A percentile compares a stretch with the other conserved stretches of the same genome.
These are phyloP conservation scores for Actenoides hombroni DNA, from an alignment of 2,113 vertebrate species.

Conservation along the genomic window DNA sequence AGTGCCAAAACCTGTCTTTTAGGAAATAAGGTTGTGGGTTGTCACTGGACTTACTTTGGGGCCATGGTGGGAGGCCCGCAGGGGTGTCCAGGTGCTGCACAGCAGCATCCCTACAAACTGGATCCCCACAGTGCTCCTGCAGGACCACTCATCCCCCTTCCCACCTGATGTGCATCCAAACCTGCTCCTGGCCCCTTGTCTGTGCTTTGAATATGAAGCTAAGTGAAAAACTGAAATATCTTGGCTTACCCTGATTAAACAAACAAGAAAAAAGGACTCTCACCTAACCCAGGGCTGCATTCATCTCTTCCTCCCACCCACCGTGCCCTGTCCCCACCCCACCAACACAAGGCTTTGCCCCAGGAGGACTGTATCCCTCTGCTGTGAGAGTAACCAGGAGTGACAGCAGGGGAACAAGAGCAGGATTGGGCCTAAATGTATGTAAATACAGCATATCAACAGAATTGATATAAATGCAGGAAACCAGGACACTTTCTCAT, in stretches of 20 bases:
- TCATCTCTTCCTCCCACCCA: neutral
- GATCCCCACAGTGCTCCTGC: neutral
- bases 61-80: fast-evolving
- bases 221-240: neutral
- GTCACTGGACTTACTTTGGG: neutral
- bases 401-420: neutral
- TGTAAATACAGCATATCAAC: neutral
- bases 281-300: fast-evolving
- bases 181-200: neutral
- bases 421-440: neutral
- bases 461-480: neutral
- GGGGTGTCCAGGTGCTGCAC: neutral
- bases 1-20: neutral
- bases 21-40: neutral
- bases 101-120: neutral
- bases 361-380: neutral
- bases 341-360: neutral
- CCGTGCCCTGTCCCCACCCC: neutral
- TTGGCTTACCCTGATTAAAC: neutral
- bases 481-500: neutral
- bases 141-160: neutral
- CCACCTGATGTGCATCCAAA: neutral
- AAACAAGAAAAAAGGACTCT: neutral
- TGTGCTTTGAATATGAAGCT: neutral
- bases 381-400: neutral